These are phyloP conservation scores for Bostrychus sinensis DNA, from an alignment of 2,113 vertebrate genomes.

Conservation along the genomic window DNA sequence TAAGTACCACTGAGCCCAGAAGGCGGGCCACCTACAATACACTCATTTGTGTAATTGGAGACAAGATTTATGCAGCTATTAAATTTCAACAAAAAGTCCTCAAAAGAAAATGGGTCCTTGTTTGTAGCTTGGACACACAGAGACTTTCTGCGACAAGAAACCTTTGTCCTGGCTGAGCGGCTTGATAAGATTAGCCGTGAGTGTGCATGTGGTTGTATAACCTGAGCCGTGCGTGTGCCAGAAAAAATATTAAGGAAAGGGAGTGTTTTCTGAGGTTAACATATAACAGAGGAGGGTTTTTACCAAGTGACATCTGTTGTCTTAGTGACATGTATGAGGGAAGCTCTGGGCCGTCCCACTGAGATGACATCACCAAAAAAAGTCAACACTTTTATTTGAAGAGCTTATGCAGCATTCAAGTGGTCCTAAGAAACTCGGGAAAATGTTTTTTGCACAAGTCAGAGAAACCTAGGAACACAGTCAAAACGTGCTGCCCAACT, in stretches of 20 bases:
- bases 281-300: neutral
- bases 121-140: slow-evolving; percentile 9
- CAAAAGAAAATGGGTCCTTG: slow-evolving; percentile 47
- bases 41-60: slow-evolving; percentile 65
- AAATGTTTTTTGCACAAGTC: no score
- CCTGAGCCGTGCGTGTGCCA: slow-evolving; percentile 10
- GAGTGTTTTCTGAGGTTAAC: neutral
- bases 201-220: slow-evolving; percentile 43
- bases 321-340: neutral
- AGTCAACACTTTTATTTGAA: no score
- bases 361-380: neutral
- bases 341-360: neutral
- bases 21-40: slow-evolving; percentile 20
- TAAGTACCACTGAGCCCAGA: slow-evolving; percentile 35
- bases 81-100: slow-evolving; percentile 30
- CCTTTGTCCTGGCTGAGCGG: slow-evolving; percentile 63
- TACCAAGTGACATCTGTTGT: neutral
- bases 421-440: no score
- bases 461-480: no score
- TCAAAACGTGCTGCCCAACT: no score
- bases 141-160: slow-evolving; percentile 26
- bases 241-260: slow-evolving; percentile 7
- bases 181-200: slow-evolving; percentile 63
- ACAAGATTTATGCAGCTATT: slow-evolving; percentile 44
- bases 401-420: no score